phyloP scores from a whole-genome alignment of 2,888 invertebrate species.

The Dorcus parallelipipedus region DNA sequence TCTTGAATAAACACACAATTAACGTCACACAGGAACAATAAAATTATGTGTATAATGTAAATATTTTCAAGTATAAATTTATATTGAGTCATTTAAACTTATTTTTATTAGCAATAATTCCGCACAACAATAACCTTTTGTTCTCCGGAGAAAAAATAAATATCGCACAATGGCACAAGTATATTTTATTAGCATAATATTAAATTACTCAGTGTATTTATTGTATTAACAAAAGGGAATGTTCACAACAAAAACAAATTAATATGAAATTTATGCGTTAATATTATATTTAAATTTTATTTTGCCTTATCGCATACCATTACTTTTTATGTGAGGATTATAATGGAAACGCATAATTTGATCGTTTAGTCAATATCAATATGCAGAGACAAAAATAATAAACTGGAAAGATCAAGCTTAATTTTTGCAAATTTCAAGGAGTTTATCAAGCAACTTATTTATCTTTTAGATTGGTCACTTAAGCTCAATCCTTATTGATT shows the following conservation, averaged over 20 bases:
- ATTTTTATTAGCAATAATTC: conserved; percentile 20
- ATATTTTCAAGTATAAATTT: conserved; percentile 1
- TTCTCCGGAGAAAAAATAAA: conserved; percentile 14
- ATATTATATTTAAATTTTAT: conserved; percentile 1
- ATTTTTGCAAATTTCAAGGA: too few relatives aligned
- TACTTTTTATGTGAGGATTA: neutral
- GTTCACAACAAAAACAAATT: neutral
- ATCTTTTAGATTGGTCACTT: too few relatives aligned
- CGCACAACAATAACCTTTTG: conserved; percentile 20
- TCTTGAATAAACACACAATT: too few relatives aligned
- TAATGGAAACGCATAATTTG: neutral
- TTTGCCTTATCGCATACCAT: neutral
- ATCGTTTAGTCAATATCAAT: neutral
- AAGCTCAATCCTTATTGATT: too few relatives aligned
- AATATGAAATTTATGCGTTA: neutral
- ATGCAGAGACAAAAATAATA: neutral
- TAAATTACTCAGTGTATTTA: conserved; percentile 16
- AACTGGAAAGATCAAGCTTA: neutral
- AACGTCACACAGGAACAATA: neutral
- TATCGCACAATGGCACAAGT: conserved; percentile 13
- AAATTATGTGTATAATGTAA: neutral
- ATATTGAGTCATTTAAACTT: conserved; percentile 5
- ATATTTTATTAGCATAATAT: conserved; percentile 19
- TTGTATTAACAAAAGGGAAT: conserved; percentile 5
- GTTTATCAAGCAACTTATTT: too few relatives aligned